Base-by-base conservation (phyloP, 2,797 vertebrate genomes). In the Miichthys miiuy region DNA sequence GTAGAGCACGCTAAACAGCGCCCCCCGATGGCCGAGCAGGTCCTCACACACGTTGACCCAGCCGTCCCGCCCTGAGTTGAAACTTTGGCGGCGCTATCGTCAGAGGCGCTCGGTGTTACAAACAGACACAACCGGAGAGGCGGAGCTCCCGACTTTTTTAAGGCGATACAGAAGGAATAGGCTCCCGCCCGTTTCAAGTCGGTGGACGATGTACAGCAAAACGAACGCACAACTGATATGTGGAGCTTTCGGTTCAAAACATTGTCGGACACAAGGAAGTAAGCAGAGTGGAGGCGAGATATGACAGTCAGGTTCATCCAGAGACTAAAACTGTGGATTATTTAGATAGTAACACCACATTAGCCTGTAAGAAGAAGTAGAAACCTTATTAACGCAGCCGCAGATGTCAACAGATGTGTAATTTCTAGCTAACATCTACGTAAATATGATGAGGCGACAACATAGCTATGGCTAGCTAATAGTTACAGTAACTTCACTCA, bases 51-150 rank as follows among this genome's bases (percentile, higher is more conserved):
- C 77, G 61, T 41, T 78, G 75, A 42, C 41, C 57, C 50, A n/a
- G 14, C 44, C 1, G 79, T 89, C 91, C 94, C 94, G 93, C 95
- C 92, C 81, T 67, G 11, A 20, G 8, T 81, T 87, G 80, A 91
- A 90, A 91, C 77, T 95, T 95, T 92, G 87, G 93, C 93, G 94
- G 90, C 38, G 75, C 44, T 4, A 3, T 18, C 0, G 9, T 9
- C 0, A 2, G 42, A 16, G 2, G 62, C 60, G 84, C 67, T 88
- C 46, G 81, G 2, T 91, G 1, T 68, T 0, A 0, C 0, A 1
- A 0, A 52, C n/a, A 12, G 4, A 0, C 50, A 1, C 23, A 34
- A 8, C 76, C 78, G 44, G 5, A 60, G 18, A 62, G 82, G 88
- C 84, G 87, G 90, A 14, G 60, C 30, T 18, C 4, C 0, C 11